These are phyloP conservation scores for Rhinatrema bivittatum DNA, from an alignment of 2,797 vertebrate genomes.

Conservation along the genomic window DNA sequence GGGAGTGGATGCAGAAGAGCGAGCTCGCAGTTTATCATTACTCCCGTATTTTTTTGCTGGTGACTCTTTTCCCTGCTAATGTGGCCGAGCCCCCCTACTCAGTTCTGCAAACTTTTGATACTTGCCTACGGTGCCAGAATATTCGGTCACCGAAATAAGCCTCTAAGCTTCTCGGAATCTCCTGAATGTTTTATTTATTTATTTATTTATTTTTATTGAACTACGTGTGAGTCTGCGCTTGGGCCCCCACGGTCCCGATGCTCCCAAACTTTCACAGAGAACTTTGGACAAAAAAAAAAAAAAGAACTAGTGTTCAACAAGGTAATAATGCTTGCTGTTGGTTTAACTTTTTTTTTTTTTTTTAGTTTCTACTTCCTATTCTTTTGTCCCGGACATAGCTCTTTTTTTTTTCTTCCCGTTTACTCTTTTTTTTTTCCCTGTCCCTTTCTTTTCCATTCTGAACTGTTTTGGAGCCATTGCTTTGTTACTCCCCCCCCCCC, in stretches of 20 bases:
- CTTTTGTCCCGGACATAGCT: conserved; percentile 52
- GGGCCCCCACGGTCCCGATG: conserved; percentile 25
- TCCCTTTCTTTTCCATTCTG: conserved; percentile 25
- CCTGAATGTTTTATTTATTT: conserved; percentile 38
- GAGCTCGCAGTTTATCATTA: no score
- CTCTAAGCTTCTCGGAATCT: conserved; percentile 36
- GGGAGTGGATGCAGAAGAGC: no score
- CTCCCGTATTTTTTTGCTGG: no score
- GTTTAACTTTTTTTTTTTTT: conserved; percentile 55
- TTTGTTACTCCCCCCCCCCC: conserved; percentile 73
- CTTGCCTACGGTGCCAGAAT: conserved; percentile 2
- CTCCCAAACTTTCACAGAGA: conserved; percentile 41
- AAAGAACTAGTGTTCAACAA: conserved; percentile 57
- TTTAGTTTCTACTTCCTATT: conserved; percentile 53
- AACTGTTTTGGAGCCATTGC: conserved; percentile 53
- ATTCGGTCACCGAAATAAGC: conserved; percentile 35
- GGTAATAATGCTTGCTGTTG: conserved; percentile 69
- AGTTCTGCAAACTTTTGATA: no score
- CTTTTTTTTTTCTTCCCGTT: conserved; percentile 50
- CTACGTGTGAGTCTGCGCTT: conserved; percentile 47
- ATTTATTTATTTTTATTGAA: conserved; percentile 38
- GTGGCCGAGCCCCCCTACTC: no score
- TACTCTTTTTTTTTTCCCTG: conserved; percentile 59
- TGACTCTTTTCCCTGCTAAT: no score
- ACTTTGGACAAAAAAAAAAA: conserved; percentile 16